Base-by-base conservation (phyloP, 2,797 vertebrate genomes). In the Pseudotriccus pelzelni region DNA sequence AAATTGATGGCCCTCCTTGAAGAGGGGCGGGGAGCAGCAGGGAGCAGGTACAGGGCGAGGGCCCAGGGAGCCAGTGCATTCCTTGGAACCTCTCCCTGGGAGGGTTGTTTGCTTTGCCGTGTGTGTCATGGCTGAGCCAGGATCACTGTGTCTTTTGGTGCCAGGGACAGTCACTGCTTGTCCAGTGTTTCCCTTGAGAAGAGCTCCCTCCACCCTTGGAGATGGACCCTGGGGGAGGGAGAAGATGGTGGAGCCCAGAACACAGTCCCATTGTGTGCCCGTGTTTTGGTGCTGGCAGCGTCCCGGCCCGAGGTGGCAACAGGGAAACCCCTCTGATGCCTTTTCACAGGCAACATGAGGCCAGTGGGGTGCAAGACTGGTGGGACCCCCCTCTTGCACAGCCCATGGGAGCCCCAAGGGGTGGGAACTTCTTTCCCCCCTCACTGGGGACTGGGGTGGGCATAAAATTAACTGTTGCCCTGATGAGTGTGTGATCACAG, bases 11-110 rank as follows among this genome's bases (percentile, higher is more conserved):
- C 6, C 2, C 7, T 56, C 19, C 56, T 56, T 37, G 23, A 18
- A 37, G 36, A 43, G 49, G 21, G 55, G n/a, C 12, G 62, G 49
- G 60, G 30, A 49, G 36, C 8, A 1, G 19, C 12, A 7, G 32
- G 63, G 19, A 52, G 34, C 10, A 30, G 63, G 19, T 47, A 32
- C 10, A 30, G 46, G 24, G 4, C 0, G 0, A 47, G 67, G 30
- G 27, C 8, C 10, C 0, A 2, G 34, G 23, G 18, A 3, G 7
- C 21, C 46, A 7, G 7, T 1, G 0, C 14, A 1, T 0, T 1
- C 10, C 68, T 39, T 1, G 25, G 24, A 41, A 67, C 23, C 1
- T 1, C 53, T 58, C 8, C 23, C 4, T 0, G 36, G 3, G 11
- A 12, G 47, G 13, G 25, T 53, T 88, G 80, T 37, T 90, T 77